Base-by-base conservation (phyloP, 2,113 vertebrate genomes). In the Ctenomys sociabilis region DNA sequence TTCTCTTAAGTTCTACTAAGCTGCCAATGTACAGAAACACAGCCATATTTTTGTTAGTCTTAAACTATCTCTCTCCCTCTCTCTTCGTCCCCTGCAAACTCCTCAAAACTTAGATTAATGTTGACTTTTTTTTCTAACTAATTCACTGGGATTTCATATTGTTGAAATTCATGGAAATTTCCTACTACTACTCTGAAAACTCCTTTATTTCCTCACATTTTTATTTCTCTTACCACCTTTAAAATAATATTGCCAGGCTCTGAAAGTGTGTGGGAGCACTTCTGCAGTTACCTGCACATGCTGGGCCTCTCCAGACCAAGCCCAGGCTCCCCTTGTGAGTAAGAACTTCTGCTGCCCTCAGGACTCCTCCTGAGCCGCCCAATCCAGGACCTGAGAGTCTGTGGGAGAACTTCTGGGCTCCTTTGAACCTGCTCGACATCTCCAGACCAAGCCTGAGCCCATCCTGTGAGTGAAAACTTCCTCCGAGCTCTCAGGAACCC, bases 1-100 rank as follows among this genome's bases (percentile, higher is more conserved):
- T 54, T 70, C 35, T 94, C 43, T 28, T 68, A 93, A 96, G 35
- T 86, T 94, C 35, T 77, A n/a, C 54, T 80, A 83, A 91, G 45
- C 26, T 82, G 52, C 19, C 49, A 59, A 68, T 52, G 28, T 73
- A 81, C 5, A 83, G 28, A 14, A 66, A 45, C 30, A 90, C 19
- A 87, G 37, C 43, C 61, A 86, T 13, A 85, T 7, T 59, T 90
- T 64, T 82, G 43, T 66, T 82, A 66, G 89, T 92, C 70, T 72
- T 37, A 22, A n/a, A 70, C 63, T 85, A 61, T 63, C 63, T 45
- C n/a, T n/a, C 14, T 70, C 68, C 35, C 68, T 81, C 57, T 88
- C 77, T 54, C 70, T 43, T n/a, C 11, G 17, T 7, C 32, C 35
- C 0, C 75, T 68, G 84, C 84, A 83, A 88, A 70, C n/a, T 78